Conservation (phyloP, 2,113 vertebrate species). For the Rafetus swinhoei region DNA sequence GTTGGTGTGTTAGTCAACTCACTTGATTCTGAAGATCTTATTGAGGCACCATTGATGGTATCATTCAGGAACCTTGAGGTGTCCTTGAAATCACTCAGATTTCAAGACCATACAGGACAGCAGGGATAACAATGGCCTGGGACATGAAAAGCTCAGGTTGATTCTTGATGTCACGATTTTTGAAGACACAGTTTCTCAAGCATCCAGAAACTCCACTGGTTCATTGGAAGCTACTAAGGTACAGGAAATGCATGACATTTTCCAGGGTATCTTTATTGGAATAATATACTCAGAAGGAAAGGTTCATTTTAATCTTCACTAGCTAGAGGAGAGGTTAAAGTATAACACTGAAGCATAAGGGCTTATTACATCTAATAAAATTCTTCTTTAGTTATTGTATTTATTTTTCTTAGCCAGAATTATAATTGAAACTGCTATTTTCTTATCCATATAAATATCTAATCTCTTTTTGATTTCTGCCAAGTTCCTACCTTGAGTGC, state of each 20-base stretch:
- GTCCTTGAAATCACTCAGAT: background rate
- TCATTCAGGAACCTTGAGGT: background rate
- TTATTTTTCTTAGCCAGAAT: conserved; percentile 28
- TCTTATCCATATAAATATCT: background rate
- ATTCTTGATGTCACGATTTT: background rate
- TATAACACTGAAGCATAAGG: background rate
- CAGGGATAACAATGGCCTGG: background rate
- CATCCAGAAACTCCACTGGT: background rate
- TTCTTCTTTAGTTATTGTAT: background rate
- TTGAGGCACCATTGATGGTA: background rate
- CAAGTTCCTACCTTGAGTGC: conserved; percentile 10
- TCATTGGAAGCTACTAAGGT: background rate
- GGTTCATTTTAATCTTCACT: background rate
- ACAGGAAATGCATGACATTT: background rate
- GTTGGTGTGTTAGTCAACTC: no score
- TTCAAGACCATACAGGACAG: background rate
- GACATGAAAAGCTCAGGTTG: background rate
- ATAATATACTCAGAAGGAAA: background rate
- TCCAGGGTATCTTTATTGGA: background rate
- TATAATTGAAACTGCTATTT: background rate
- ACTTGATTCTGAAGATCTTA: background rate
- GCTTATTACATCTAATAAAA: background rate
- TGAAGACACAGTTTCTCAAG: background rate
- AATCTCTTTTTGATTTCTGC: conserved; percentile 30
- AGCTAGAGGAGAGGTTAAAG: background rate